Conservation (phyloP, 2,797 vertebrate genomes). For the Crotalus adamanteus region DNA sequence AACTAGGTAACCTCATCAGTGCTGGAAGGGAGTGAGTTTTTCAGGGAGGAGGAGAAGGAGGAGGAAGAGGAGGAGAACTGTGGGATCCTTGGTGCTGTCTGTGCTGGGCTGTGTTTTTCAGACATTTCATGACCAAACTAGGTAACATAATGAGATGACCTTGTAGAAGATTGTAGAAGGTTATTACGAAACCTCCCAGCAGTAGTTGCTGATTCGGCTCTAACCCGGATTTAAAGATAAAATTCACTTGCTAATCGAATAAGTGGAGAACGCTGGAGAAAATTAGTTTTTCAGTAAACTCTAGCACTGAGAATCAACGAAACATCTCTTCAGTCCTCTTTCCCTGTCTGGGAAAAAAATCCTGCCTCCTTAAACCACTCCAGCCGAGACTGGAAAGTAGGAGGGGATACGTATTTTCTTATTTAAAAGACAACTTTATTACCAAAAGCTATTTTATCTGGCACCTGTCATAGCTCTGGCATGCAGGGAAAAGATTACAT, state of each 20-base stretch:
- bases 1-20: too few relatives aligned
- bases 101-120: too few relatives aligned
- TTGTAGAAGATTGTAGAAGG: too few relatives aligned
- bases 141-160: too few relatives aligned
- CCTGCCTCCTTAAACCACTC: neutral
- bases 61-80: too few relatives aligned
- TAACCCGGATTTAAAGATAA: neutral
- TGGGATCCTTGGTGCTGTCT: too few relatives aligned
- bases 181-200: too few relatives aligned
- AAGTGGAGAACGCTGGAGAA: neutral
- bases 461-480: neutral
- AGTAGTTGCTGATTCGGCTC: too few relatives aligned
- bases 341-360: neutral
- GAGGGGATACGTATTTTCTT: neutral
- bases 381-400: neutral
- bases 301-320: neutral
- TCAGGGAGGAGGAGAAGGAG: too few relatives aligned
- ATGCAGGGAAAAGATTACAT: neutral
- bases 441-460: conserved; percentile 3
- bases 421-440: conserved; percentile 17
- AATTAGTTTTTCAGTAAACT: neutral
- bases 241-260: neutral
- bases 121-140: too few relatives aligned
- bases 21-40: too few relatives aligned
- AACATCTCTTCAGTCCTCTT: neutral